A percentile compares a stretch with the other conserved stretches of the same genome.
These are phyloP conservation scores for Murina feae DNA, from an alignment of 2,113 vertebrate genomes.

Conservation along the genomic window DNA sequence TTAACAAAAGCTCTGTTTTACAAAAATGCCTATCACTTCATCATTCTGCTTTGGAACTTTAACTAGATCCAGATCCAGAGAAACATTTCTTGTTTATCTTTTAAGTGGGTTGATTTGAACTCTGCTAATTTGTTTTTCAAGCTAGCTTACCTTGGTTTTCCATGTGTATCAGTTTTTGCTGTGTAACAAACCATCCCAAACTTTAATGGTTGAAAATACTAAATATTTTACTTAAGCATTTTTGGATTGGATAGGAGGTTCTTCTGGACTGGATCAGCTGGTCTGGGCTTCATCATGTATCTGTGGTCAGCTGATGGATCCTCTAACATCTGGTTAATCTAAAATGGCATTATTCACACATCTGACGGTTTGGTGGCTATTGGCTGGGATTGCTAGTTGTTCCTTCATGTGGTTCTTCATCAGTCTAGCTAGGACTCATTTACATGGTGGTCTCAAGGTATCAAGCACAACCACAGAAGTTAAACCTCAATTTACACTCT, in stretches of 20 bases:
- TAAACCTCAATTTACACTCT: neutral
- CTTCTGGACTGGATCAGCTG: neutral
- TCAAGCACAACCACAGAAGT: neutral
- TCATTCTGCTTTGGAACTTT: neutral
- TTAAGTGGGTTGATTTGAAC: conserved; percentile 4
- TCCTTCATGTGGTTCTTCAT: neutral
- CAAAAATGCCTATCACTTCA: neutral
- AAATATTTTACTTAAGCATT: neutral
- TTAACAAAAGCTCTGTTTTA: conserved; percentile 1
- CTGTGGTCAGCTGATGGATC: neutral
- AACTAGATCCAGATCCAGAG: neutral
- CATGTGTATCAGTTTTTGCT: neutral
- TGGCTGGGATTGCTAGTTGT: neutral
- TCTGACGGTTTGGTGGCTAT: neutral
- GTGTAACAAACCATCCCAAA: neutral
- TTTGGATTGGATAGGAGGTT: neutral
- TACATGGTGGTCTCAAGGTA: neutral
- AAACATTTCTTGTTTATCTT: neutral
- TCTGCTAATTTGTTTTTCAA: neutral
- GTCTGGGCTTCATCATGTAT: neutral
- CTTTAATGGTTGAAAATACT: neutral
- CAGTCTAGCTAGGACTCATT: neutral
- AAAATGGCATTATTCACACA: neutral
- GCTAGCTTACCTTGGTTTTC: neutral
- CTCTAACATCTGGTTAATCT: neutral